Evolutionary conservation across 2,113 vertebrate species (phyloP), one percentile per base, ranked within the genome.

Genomic region (Platycercus adscitus): DNA sequence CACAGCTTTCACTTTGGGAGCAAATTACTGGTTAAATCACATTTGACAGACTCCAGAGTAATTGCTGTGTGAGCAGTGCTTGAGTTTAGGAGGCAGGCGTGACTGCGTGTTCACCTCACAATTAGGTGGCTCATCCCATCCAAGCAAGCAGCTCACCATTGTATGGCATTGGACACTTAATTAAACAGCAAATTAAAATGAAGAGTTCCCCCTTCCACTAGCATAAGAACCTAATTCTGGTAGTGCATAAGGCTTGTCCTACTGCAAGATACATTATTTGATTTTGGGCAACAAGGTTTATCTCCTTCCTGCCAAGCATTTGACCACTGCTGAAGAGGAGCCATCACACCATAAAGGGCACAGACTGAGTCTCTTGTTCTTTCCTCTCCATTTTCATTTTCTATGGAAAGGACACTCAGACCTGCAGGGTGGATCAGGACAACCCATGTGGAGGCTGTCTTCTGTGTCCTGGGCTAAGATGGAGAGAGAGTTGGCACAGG

Each of bases 101-200:
- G 86, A 17, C 55, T 64, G 39, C 1, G 0, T 37, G 39, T 24
- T 46, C 73, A 60, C 50, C 86, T 88, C 77, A 71, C 89, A 86
- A 9, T 55, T 64, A 81, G 55, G 39, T 85, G 80, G 25, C 52
- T 95, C 12, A 17, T 72, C 70, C 73, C 66, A 87, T 69, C 69
- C 84, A 56, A 69, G 53, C n/a, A 53, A 53, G 65, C 2, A 1
- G 75, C 61, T 87, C 70, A 58, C 61, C 53, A 19, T 9, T 92
- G 50, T 77, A 25, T 41, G n/a, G 43, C 33, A 55, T 13, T 56
- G 70, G 89, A 47, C 81, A 95, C 28, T 44, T 82, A 94, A 94
- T 95, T 92, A 91, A 94, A 94, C 70, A 87, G 31, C 49, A 87
- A 94, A 95, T 91, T 58, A 60, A 75, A 81, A 88, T 39, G 19